phyloP scores from a whole-genome alignment of 1,140 invertebrate species.

The Neodiprion fabricii region DNA sequence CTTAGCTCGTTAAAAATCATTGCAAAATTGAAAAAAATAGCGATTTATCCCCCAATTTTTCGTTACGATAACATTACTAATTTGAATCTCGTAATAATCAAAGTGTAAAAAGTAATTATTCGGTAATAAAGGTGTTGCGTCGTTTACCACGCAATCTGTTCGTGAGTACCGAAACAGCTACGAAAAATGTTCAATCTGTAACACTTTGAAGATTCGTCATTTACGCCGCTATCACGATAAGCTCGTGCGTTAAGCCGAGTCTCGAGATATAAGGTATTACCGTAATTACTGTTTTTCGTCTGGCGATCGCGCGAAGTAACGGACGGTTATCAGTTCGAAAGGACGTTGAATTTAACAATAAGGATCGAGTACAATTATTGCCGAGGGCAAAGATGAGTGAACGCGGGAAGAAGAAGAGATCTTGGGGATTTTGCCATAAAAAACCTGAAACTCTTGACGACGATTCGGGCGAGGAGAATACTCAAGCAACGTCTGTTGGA shows the following conservation, averaged over 20 bases:
- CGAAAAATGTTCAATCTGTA: too few species aligned
- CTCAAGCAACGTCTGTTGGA: not conserved
- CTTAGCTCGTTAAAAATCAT: too few species aligned
- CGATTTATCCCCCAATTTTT: too few species aligned
- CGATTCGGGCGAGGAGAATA: conserved; percentile 29
- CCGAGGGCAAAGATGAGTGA: not conserved
- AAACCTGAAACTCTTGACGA: conserved; percentile 34
- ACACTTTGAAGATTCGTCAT: not conserved
- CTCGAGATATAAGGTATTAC: not conserved
- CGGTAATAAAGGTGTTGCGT: too few species aligned
- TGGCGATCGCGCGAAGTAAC: not conserved
- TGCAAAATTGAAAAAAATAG: too few species aligned
- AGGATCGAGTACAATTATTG: conserved; percentile 10
- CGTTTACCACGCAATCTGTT: too few species aligned
- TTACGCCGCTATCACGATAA: not conserved
- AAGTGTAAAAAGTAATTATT: too few species aligned
- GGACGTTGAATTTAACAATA: too few species aligned
- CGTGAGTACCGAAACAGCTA: too few species aligned
- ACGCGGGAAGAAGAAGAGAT: not conserved
- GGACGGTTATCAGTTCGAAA: not conserved
- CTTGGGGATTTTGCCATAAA: conserved; percentile 22
- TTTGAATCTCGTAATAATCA: too few species aligned
- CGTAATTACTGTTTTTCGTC: not conserved
- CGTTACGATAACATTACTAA: too few species aligned
- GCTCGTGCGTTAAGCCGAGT: not conserved